phyloP scores from a whole-genome alignment of 2,888 invertebrate species.

The Oithona nana region DNA sequence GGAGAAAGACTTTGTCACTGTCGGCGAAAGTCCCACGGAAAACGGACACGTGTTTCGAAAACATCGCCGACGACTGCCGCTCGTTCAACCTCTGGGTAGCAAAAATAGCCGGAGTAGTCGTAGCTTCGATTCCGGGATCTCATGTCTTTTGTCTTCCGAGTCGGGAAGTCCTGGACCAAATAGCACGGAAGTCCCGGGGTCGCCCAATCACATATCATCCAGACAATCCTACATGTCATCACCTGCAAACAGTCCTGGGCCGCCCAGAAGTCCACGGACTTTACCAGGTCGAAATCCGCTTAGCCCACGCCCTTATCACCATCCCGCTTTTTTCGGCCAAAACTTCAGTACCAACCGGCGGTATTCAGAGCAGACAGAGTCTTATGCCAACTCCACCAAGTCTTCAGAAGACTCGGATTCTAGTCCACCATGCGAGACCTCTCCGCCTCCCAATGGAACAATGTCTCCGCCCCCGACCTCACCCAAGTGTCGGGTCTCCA shows the following conservation, averaged over 20 bases:
- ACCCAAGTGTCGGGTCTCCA: background rate
- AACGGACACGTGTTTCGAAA: background rate
- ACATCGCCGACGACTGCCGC: background rate
- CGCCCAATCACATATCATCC: background rate
- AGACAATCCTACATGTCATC: background rate
- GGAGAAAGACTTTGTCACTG: background rate
- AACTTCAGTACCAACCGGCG: background rate
- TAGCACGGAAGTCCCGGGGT: background rate
- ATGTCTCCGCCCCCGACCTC: conserved; percentile 2
- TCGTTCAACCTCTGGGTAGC: background rate
- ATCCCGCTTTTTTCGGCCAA: background rate
- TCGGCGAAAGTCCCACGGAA: background rate
- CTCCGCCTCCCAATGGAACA: background rate
- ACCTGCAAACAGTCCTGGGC: background rate
- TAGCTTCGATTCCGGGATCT: conserved; percentile 16
- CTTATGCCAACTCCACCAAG: background rate
- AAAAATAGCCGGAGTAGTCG: background rate
- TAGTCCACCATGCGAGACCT: background rate
- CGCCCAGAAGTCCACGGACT: background rate
- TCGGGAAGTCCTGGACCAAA: background rate
- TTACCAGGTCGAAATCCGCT: background rate
- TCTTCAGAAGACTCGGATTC: background rate
- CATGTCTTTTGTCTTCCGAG: conserved; percentile 3
- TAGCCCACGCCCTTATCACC: background rate
- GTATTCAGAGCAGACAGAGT: background rate